Conservation (phyloP, 2,888 invertebrate genomes). For the Scotopteryx bipunctaria region DNA sequence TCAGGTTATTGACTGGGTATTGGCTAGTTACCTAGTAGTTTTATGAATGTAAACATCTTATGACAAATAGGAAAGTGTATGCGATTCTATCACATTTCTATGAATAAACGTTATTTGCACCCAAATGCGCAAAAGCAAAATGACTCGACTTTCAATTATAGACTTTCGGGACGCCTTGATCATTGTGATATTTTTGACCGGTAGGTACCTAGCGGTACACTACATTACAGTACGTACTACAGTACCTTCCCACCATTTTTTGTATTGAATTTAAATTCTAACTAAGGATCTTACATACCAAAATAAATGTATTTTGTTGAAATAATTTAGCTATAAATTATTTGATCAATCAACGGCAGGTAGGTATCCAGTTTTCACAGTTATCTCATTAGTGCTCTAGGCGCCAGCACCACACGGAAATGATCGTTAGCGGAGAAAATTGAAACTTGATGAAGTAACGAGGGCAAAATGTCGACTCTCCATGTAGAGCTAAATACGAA, state of each 20-base stretch:
- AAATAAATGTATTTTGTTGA: background rate
- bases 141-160: slow-evolving; percentile 67
- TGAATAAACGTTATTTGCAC: slow-evolving; percentile 8
- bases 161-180: slow-evolving; percentile 23
- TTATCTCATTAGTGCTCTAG: slow-evolving; percentile 4
- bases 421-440: slow-evolving; percentile 14
- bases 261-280: too few species aligned
- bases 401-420: slow-evolving; percentile 9
- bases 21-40: too few species aligned
- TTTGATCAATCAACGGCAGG: background rate
- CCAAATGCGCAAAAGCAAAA: slow-evolving; percentile 59
- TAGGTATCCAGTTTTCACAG: background rate
- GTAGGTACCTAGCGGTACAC: too few species aligned
- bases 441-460: slow-evolving; percentile 16
- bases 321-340: too few species aligned
- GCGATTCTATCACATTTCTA: background rate
- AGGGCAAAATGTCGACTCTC: background rate
- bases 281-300: too few species aligned
- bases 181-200: too few species aligned
- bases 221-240: too few species aligned
- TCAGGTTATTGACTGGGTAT: too few species aligned
- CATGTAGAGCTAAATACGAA: background rate
- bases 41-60: too few species aligned
- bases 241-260: too few species aligned
- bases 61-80: background rate